Evolutionary conservation across 30 jellyfish, hydroid and myxozoan genomes (phyloP).

Genomic region (Hydra vulgaris): DNA sequence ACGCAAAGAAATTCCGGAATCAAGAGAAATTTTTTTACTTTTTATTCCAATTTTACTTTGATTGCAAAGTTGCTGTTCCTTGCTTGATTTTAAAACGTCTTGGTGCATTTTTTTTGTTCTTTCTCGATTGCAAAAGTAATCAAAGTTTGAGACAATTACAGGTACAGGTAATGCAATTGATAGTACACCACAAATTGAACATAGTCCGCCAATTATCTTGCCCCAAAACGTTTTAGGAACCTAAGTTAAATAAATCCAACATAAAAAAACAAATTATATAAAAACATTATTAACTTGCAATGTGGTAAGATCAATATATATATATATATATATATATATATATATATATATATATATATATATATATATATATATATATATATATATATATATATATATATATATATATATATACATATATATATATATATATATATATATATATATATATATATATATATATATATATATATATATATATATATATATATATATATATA

Average conservation of each 20-base stretch:
- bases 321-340: no score
- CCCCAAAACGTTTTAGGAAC: slow-evolving; percentile 88
- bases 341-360: no score
- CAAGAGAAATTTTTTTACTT: not conserved
- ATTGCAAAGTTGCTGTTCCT: not conserved
- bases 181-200: slow-evolving; percentile 82
- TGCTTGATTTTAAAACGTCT: slow-evolving; percentile 15
- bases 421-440: no score
- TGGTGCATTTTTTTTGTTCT: slow-evolving; percentile 61
- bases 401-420: no score
- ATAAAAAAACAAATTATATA: no score
- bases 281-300: no score
- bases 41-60: not conserved
- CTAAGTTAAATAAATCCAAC: slow-evolving; percentile 11
- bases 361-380: no score
- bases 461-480: no score
- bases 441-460: no score
- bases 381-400: no score
- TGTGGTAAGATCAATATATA: no score
- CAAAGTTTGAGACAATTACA: slow-evolving; percentile 87
- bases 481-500: no score
- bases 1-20: not conserved
- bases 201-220: slow-evolving; percentile 75
- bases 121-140: slow-evolving; percentile 81
- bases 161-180: slow-evolving; percentile 97